Conservation (phyloP, 2,888 invertebrate species). For the Acanthosepion lycidas region DNA sequence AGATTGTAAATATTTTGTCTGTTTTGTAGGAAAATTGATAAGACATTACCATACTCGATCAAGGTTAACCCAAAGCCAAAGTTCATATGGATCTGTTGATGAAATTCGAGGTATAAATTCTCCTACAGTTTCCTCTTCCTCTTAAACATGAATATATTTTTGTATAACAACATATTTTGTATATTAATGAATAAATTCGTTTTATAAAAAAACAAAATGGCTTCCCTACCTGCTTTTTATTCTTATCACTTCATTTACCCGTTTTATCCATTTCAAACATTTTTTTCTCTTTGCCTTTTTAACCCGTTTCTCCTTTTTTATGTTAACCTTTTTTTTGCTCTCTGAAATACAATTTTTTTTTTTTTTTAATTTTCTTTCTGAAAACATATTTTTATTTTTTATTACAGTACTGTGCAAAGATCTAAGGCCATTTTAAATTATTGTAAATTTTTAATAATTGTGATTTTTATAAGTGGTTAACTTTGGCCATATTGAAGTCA, state of each 20-base stretch:
- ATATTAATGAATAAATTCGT: background rate
- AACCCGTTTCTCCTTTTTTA: no score
- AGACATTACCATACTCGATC: background rate
- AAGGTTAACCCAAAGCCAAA: background rate
- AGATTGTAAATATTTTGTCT: background rate
- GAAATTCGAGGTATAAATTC: background rate
- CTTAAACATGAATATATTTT: background rate
- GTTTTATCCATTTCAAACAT: background rate
- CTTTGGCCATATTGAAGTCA: no score
- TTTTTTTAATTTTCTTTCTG: no score
- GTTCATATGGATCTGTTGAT: background rate
- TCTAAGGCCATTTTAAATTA: no score
- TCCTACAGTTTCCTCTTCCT: background rate
- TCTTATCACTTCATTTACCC: background rate
- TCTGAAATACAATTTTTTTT: no score
- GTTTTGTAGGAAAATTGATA: background rate
- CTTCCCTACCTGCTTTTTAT: background rate
- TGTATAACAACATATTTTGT: background rate
- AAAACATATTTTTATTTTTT: no score
- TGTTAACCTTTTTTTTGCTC: no score
- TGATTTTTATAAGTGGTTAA: no score
- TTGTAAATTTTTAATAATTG: no score
- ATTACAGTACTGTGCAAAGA: no score
- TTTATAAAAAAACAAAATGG: background rate
- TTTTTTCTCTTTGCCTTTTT: no score